Base-by-base conservation (phyloP, 92 coral and sea anemone genomes). In the Actinernus sp. region DNA sequence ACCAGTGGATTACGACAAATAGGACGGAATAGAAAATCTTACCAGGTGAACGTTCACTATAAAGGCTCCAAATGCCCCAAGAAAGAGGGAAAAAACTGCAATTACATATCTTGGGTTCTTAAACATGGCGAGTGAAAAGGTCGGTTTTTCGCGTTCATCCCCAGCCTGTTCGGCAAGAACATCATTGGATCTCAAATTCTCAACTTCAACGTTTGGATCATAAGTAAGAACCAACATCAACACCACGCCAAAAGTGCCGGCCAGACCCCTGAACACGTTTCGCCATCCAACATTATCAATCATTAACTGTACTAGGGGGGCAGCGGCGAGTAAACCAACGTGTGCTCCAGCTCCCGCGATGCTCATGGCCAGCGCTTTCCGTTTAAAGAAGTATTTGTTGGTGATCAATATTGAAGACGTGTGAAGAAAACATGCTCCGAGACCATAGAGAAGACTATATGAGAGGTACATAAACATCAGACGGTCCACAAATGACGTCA, bases 201-300 rank as follows among this genome's bases (percentile, higher is more conserved):
- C 41, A 34, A 14, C 14, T 58, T 59, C 55, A 25, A 61, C 48
- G 5, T 68, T 65, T 30, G 74, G 38, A 22, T 78, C 73, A 49
- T 71, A 73, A 65, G 51, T 53, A 0, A 71, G 50, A 37, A 69
- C 34, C 8, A 88, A 18, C 6, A 65, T 10, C 3, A 75, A 43
- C 13, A 55, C 59, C 11, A 71, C 70, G 10, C 50, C 43, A 37
- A 58, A 59, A 29, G 55, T 31, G 14, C 48, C 74, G 13, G 82
- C 86, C 26, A 46, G 43, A 19, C 76, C 31, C 8, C 93, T 81
- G 26, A 75, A 82, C 5, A 83, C 58, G 33, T 59, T 47, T 54
- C 85, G 54, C 94, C 90, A 88, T 2, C 79, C 79, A 36, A 65
- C 39, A 21, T 24, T 40, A 24, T 80, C 73, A n/a, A 88, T 21